Evolutionary conservation across 2,797 vertebrate genomes (phyloP).

Genomic region (Esox masquinongy): DNA sequence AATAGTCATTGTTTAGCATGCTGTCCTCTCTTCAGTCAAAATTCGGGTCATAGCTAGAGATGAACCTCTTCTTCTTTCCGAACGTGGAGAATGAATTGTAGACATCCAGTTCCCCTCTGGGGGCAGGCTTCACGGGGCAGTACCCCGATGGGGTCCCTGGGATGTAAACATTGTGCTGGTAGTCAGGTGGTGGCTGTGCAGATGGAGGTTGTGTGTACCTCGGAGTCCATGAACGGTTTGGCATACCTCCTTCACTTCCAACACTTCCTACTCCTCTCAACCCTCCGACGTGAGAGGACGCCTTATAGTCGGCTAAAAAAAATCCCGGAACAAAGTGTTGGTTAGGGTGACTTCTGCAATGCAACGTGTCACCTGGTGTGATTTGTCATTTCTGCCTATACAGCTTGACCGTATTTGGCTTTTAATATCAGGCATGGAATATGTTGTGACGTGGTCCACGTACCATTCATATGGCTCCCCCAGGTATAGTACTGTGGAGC

Average conservation of each 20-base stretch:
- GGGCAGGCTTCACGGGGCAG: slow-evolving; percentile 76
- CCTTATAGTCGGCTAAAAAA: slow-evolving; percentile 78
- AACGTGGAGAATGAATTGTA: slow-evolving; percentile 92
- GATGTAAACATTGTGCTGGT: slow-evolving; percentile 90
- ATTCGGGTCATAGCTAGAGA: slow-evolving; percentile 72
- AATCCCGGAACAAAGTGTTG: not conserved
- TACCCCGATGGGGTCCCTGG: slow-evolving; percentile 80
- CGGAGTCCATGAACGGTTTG: slow-evolving; percentile 78
- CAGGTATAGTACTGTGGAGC: slow-evolving; percentile 80
- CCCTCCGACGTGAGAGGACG: slow-evolving; percentile 66
- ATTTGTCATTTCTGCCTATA: not conserved
- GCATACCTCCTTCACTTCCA: slow-evolving; percentile 20
- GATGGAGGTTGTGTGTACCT: slow-evolving; percentile 74
- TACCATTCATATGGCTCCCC: slow-evolving; percentile 73
- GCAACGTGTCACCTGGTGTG: not conserved
- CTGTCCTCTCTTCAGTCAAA: slow-evolving; percentile 58
- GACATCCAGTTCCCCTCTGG: slow-evolving; percentile 74
- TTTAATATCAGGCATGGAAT: not conserved
- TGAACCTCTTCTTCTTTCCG: slow-evolving; percentile 86
- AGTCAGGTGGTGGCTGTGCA: slow-evolving; percentile 73
- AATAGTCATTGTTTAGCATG: slow-evolving; percentile 78
- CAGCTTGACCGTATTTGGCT: not conserved
- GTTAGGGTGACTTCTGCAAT: slow-evolving; percentile 2
- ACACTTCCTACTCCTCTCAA: not conserved
- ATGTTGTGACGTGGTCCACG: not conserved